phyloP scores from a whole-genome alignment of 2,113 vertebrate genomes.

The Copsychus sechellarum region DNA sequence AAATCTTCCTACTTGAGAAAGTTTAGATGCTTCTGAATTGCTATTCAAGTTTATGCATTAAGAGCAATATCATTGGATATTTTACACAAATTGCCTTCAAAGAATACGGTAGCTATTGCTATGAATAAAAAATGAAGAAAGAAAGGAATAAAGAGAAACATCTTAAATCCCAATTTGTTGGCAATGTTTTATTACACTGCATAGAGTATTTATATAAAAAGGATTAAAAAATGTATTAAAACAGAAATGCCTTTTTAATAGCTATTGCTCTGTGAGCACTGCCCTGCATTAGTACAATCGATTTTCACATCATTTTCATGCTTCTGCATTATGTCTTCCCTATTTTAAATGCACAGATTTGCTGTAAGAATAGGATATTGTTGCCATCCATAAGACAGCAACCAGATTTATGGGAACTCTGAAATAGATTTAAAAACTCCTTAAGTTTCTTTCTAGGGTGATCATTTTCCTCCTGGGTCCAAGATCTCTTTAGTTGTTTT shows the following conservation, averaged over 20 bases:
- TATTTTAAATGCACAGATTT: conserved; percentile 31
- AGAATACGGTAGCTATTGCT: background rate
- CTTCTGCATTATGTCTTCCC: background rate
- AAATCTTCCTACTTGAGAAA: background rate
- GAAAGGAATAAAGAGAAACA: background rate
- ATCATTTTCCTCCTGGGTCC: background rate
- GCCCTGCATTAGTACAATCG: conserved; percentile 5
- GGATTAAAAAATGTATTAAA: conserved; percentile 41
- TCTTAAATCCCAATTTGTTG: background rate
- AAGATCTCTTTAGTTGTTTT: background rate
- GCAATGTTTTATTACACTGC: conserved; percentile 8
- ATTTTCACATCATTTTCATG: conserved; percentile 52
- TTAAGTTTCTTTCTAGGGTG: background rate
- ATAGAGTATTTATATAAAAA: conserved; percentile 45
- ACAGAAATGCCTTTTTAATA: conserved; percentile 29
- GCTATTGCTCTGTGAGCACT: background rate
- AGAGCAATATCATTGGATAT: background rate
- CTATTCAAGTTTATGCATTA: background rate
- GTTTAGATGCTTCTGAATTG: background rate
- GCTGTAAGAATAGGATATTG: background rate
- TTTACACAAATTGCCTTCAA: background rate
- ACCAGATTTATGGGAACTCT: conserved; percentile 30
- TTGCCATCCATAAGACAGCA: background rate
- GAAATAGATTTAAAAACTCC: background rate
- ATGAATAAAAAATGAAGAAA: background rate